phyloP scores from a whole-genome alignment of 2,888 invertebrate genomes.

The Phytoseiulus persimilis region DNA sequence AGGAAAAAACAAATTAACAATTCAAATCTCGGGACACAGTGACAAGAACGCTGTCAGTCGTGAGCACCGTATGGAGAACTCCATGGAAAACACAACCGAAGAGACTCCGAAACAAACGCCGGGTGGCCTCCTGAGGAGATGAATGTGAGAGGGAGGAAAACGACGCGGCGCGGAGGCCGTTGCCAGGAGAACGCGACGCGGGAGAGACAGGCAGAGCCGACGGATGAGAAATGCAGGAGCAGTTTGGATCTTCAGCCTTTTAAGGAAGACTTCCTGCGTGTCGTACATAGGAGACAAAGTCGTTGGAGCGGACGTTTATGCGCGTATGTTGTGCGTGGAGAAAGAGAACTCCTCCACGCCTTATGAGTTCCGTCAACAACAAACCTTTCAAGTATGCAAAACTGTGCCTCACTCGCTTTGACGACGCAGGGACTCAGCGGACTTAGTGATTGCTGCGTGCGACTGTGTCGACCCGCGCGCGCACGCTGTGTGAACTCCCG shows the following conservation, averaged over 20 bases:
- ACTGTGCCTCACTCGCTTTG: neutral
- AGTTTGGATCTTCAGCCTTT: neutral
- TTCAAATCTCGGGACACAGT: neutral
- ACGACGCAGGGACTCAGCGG: neutral
- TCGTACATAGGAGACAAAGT: neutral
- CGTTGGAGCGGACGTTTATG: neutral
- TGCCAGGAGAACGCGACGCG: neutral
- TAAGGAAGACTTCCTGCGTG: neutral
- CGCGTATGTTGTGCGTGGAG: neutral
- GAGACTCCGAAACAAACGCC: neutral
- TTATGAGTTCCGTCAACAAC: neutral
- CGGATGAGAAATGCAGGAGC: neutral
- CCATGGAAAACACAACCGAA: neutral
- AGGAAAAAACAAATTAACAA: neutral
- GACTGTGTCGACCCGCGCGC: neutral
- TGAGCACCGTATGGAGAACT: neutral
- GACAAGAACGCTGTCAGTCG: neutral
- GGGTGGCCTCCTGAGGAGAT: neutral
- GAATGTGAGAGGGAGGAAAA: neutral
- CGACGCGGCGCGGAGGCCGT: neutral
- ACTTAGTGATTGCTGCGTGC: neutral
- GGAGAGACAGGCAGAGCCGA: neutral
- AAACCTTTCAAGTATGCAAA: neutral
- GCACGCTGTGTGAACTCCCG: neutral
- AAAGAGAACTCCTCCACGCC: neutral